phyloP scores from a whole-genome alignment of 2,113 vertebrate genomes.

The Chaetura pelagica region DNA sequence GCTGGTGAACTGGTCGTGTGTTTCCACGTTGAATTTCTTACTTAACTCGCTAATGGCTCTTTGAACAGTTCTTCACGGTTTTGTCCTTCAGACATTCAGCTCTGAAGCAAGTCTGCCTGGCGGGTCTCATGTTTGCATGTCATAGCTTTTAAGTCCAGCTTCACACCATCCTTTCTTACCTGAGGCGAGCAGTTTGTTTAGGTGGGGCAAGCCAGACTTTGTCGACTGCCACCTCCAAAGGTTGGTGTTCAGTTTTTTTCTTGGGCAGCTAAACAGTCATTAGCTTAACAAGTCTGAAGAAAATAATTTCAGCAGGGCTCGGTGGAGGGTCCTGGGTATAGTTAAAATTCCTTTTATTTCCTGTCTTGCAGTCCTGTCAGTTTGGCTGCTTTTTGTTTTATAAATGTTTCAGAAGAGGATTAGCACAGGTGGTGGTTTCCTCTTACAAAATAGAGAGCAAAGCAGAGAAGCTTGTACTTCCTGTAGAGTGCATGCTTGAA shows the following conservation, averaged over 20 bases:
- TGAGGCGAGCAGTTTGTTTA: not conserved
- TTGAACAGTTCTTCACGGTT: not conserved
- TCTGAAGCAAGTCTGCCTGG: not conserved
- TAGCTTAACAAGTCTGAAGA: not conserved
- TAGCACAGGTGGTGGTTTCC: not conserved
- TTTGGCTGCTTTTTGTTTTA: not conserved
- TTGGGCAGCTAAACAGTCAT: not conserved
- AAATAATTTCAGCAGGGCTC: not conserved
- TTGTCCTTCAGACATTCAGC: not conserved
- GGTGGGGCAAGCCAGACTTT: not conserved
- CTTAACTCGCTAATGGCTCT: not conserved
- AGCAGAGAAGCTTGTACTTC: not conserved
- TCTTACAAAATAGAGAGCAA: not conserved
- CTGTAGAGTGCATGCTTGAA: not conserved
- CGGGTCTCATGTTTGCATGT: not conserved
- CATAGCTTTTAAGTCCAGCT: not conserved
- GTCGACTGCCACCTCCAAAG: not conserved
- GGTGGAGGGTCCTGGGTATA: not conserved
- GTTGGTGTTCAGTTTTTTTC: not conserved
- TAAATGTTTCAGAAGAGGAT: not conserved
- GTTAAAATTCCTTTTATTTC: not conserved
- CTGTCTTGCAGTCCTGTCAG: not conserved
- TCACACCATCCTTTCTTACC: not conserved
- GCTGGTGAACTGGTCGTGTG: fast-evolving
- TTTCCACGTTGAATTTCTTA: not conserved